phyloP scores from a whole-genome alignment of 2,888 invertebrate genomes.

The Acanthoscelides obtectus region DNA sequence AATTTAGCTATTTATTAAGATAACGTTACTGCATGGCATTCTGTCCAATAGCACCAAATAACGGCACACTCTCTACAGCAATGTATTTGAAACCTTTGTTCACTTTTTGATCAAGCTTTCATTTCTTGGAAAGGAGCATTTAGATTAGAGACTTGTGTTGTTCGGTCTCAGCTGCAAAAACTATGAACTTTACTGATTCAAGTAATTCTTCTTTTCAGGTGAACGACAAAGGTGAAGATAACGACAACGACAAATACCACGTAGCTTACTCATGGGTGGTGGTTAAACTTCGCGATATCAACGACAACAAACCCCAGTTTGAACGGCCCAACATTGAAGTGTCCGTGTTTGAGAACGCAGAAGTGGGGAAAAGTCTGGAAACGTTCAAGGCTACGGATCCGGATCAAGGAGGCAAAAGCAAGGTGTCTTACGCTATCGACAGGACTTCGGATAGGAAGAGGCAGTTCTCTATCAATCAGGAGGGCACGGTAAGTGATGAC shows the following conservation, averaged over 20 bases:
- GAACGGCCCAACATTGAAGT: slow-evolving; percentile 91
- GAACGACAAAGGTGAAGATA: slow-evolving; percentile 91
- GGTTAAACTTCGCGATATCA: slow-evolving; percentile 88
- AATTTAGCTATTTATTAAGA: too few species aligned
- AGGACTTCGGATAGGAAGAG: slow-evolving; percentile 87
- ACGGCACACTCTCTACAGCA: too few species aligned
- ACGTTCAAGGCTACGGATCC: slow-evolving; percentile 94
- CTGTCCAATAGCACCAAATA: too few species aligned
- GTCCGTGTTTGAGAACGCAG: slow-evolving; percentile 87
- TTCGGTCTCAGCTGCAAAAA: too few species aligned
- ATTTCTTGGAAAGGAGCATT: too few species aligned
- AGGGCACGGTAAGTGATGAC: slow-evolving; percentile 68
- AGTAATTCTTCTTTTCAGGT: slow-evolving; percentile 45
- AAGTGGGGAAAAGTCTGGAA: slow-evolving; percentile 84
- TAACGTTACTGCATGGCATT: too few species aligned
- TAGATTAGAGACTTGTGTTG: too few species aligned
- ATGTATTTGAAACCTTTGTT: too few species aligned
- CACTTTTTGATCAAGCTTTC: too few species aligned
- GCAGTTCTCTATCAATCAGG: slow-evolving; percentile 91
- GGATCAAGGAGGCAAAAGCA: slow-evolving; percentile 91
- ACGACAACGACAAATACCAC: slow-evolving; percentile 95
- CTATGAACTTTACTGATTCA: neutral
- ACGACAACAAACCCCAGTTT: slow-evolving; percentile 96
- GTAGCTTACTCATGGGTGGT: slow-evolving; percentile 95
- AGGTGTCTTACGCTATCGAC: slow-evolving; percentile 88